Evolutionary conservation across 2,888 invertebrate species (phyloP), one percentile per base, ranked within the genome.

Genomic region (Candidula unifasciata): DNA sequence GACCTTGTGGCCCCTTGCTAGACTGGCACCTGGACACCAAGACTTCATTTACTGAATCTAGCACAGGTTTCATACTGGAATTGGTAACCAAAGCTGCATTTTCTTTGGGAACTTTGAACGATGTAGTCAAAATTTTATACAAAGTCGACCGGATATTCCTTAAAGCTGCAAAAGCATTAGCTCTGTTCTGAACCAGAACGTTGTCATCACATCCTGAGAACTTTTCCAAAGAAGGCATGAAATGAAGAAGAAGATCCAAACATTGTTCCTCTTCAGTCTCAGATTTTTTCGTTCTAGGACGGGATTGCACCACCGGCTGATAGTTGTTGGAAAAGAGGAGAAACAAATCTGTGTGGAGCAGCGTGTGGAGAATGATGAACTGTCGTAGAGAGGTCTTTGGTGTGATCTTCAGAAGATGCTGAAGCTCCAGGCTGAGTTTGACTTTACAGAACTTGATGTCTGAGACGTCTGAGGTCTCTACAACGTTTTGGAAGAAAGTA

Each of bases 321-420:
- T 44, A 86, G 84, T 16, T 80, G 86, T 74, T 83, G 81, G 89
- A 87, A 33, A 89, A 85, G 5, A 89, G 77, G 13, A 87, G 24
- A 66, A 87, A 89, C 82, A 90, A 82, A 73, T 89, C 89, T 35
- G 88, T 89, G 79, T 89, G 87, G 0, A 87, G 79, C 10, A 90
- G 84, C 1, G 89, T 87, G 78, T 88, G 87, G 18, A 89, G 86
- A 35, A 90, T 88, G 60, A 89, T 83, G 77, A 89, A 90, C 80
- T 87, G 88, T 81, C 89, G 87, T 3, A 90, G 27, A 5, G 82
- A 54, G 37, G 82, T 66, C 54, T 78, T 80, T 8, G 88, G 87
- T 16, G 88, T 88, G 81, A 86, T 86, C 69, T 83, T 81, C 24
- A 88, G 86, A 21, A 88, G 79, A 8, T 86, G 83, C 83, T 88